phyloP scores from a whole-genome alignment of 2,797 vertebrate species.

The Ctenopoma kingsleyae region DNA sequence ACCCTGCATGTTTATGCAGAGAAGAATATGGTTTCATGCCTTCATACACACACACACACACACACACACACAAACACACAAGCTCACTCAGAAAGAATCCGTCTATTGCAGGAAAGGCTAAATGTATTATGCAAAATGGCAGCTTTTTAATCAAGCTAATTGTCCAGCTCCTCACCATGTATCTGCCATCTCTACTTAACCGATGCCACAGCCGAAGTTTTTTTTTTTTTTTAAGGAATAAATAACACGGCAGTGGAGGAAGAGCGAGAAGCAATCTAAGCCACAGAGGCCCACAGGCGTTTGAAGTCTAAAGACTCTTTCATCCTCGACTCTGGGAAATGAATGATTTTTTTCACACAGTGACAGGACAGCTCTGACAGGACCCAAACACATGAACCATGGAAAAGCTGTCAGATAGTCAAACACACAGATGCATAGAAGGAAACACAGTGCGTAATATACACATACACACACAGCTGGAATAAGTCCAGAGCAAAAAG shows the following conservation, averaged over 20 bases:
- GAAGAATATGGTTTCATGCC: slow-evolving; percentile 69
- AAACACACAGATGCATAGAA: slow-evolving; percentile 54
- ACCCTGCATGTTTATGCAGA: slow-evolving; percentile 68
- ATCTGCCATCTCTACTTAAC: slow-evolving; percentile 73
- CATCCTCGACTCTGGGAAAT: slow-evolving; percentile 81
- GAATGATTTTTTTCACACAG: slow-evolving; percentile 78
- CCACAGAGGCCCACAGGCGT: slow-evolving; percentile 79
- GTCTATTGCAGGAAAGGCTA: slow-evolving; percentile 49
- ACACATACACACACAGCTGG: slow-evolving; percentile 30
- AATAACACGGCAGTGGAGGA: slow-evolving; percentile 71
- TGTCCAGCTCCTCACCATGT: slow-evolving; percentile 65
- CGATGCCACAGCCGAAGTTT: slow-evolving; percentile 44
- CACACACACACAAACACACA: slow-evolving; percentile 19
- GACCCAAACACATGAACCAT: slow-evolving; percentile 82
- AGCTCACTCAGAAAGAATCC: slow-evolving; percentile 36
- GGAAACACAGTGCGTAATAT: slow-evolving; percentile 31
- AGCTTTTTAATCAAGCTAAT: slow-evolving; percentile 80
- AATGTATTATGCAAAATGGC: slow-evolving; percentile 71
- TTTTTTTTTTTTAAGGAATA: slow-evolving; percentile 65
- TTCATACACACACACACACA: slow-evolving; percentile 17
- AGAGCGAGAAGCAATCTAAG: slow-evolving; percentile 78
- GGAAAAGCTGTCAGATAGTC: slow-evolving; percentile 77
- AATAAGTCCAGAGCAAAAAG: slow-evolving; percentile 49
- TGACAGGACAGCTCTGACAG: slow-evolving; percentile 81
- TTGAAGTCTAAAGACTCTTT: slow-evolving; percentile 85